Evolutionary conservation across 2,113 vertebrate species (phyloP), one percentile per base, ranked within the genome.

Genomic region (Cariama cristata): DNA sequence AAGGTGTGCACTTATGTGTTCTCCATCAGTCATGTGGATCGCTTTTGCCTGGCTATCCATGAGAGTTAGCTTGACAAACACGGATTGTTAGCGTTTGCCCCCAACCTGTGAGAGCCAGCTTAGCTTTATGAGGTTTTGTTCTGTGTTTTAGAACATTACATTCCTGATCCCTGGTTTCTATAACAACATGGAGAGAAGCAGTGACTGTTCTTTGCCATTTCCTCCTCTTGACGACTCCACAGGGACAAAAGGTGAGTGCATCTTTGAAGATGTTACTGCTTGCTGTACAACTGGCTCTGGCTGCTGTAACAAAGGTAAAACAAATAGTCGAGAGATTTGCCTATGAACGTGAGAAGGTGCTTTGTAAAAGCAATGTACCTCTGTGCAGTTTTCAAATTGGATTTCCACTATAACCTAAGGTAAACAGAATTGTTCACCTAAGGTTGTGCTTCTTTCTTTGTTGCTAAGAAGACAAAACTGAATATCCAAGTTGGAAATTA

Each of bases 141-240:
- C 71, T 97, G 30, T 88, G 60, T 97, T 96, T 50, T 96, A 99
- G 99, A 99, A 97, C 45, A 98, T 99, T 90, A 99, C 98, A 22
- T 99, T 99, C 96, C 98, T 99, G 97, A 99, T 99, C 86, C 99
- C 99, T 42, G 98, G 98, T 69, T 99, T 99, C 98, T 99, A 98
- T 91, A 98, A 98, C 62, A 98, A 98, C 96, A 99, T 99, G 98
- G 97, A 95, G 50, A 94, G 96, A 33, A 55, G 85, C 1, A 89
- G 88, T 47, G 94, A 95, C 67, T 95, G 95, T 26, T 88, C 95
- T 67, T 77, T 94, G 64, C 94, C 81, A 12, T 94, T 88, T 11
- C 90, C 83, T 38, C 90, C 91, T 85, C 86, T 95, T 59, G 74
- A 94, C 5, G 44, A 76, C 84, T 89, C 73, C 72, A 7, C 33